These are phyloP conservation scores for Tholera decimalis DNA, from an alignment of 2,888 invertebrate genomes.

Conservation along the genomic window DNA sequence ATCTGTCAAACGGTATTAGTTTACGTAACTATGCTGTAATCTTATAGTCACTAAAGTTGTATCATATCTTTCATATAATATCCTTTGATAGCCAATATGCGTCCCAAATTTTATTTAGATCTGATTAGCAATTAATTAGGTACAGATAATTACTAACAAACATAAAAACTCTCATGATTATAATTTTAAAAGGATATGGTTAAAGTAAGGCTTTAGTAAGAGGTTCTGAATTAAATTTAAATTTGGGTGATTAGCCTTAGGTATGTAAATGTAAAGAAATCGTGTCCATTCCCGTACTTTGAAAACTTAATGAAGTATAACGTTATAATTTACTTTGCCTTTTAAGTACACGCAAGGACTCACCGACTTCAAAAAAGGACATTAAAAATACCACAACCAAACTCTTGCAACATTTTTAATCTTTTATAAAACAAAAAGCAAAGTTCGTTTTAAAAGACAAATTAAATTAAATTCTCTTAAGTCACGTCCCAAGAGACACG, in stretches of 20 bases:
- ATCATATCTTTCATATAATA: background rate
- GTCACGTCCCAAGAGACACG: slow-evolving; percentile 65
- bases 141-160: background rate
- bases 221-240: slow-evolving; percentile 22
- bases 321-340: slow-evolving; percentile 42
- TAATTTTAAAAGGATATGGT: background rate
- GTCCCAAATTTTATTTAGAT: background rate
- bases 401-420: slow-evolving; percentile 60
- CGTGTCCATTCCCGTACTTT: slow-evolving; percentile 14
- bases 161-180: background rate
- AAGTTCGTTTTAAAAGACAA: slow-evolving; percentile 63
- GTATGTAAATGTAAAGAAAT: slow-evolving; percentile 18
- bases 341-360: slow-evolving; percentile 37
- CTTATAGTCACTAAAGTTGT: too few relatives aligned
- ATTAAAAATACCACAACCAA: slow-evolving; percentile 35
- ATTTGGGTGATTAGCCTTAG: slow-evolving; percentile 12
- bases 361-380: slow-evolving; percentile 29
- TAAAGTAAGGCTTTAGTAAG: slow-evolving; percentile 1
- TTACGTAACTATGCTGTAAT: slow-evolving; percentile 11
- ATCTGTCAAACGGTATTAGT: slow-evolving; percentile 9
- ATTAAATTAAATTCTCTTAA: slow-evolving; percentile 65
- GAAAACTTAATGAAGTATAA: slow-evolving; percentile 47
- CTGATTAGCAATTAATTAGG: background rate
- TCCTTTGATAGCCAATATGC: background rate
- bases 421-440: slow-evolving; percentile 53